Conservation (phyloP, 1,140 invertebrate genomes). For the Papilio polyxenes region DNA sequence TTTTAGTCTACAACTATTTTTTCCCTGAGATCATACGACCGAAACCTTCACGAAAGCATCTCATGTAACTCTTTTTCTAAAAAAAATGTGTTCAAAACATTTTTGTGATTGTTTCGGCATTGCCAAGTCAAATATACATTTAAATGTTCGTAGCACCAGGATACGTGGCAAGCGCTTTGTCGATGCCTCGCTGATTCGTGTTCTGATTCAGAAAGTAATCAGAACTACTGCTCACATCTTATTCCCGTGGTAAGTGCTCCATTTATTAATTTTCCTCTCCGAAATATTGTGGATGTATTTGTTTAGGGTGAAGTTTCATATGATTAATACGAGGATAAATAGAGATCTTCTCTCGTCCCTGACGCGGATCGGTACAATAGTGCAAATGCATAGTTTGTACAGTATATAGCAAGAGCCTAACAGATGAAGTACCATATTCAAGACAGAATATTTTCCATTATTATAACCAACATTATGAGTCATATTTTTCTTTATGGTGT, state of each 20-base stretch:
- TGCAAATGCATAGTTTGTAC: background rate
- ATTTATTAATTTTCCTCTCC: background rate
- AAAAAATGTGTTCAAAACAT: too few relatives aligned
- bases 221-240: constrained; percentile 65
- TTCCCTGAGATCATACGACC: too few relatives aligned
- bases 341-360: too few relatives aligned
- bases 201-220: constrained; percentile 51
- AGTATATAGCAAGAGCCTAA: background rate
- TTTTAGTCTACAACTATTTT: background rate
- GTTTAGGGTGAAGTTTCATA: too few relatives aligned
- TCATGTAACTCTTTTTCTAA: background rate
- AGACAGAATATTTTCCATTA: background rate
- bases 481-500: background rate
- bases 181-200: constrained; percentile 60
- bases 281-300: too few relatives aligned
- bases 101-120: constrained; percentile 5
- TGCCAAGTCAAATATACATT: too few relatives aligned
- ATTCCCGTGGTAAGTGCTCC: constrained; percentile 59
- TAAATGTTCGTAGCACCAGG: constrained; percentile 53
- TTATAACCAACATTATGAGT: background rate
- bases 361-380: too few relatives aligned
- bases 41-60: background rate
- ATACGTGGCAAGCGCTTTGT: constrained; percentile 66
- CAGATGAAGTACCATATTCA: background rate
- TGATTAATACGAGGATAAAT: too few relatives aligned